Percentiles rank a stretch among this genome's conserved stretches.
phyloP scores from a whole-genome alignment of 2,113 vertebrate genomes.

The Sakesphorus luctuosus region DNA sequence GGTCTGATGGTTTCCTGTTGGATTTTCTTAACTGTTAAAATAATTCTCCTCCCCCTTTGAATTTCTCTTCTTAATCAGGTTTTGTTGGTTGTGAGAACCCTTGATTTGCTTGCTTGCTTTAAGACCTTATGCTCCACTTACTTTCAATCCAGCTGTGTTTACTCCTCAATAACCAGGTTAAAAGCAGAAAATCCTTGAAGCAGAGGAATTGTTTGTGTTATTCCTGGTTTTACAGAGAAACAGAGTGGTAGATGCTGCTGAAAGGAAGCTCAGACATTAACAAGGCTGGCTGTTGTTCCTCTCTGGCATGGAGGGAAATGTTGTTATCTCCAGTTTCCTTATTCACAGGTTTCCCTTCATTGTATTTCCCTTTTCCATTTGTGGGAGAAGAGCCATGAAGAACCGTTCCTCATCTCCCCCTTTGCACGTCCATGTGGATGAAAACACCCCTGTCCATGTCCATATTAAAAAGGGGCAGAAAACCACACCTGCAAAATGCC shows the following conservation, averaged over 20 bases:
- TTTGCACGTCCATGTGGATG: conserved; percentile 90
- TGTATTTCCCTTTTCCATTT: conserved; percentile 63
- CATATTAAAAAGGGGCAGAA: conserved; percentile 89
- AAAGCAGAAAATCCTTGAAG: neutral
- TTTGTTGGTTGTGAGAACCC: neutral
- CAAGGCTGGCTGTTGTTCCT: conserved; percentile 11
- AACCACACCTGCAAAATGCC: conserved; percentile 77
- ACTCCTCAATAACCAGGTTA: neutral
- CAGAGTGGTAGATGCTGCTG: neutral
- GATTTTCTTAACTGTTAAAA: neutral
- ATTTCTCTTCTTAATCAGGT: neutral
- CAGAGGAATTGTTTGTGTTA: neutral
- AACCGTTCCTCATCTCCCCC: conserved; percentile 87
- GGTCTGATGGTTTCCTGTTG: neutral
- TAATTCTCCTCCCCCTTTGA: neutral
- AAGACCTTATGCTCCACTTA: neutral
- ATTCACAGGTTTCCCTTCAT: conserved; percentile 75
- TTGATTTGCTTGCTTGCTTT: neutral
- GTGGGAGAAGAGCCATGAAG: conserved; percentile 85
- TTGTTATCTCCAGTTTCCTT: conserved; percentile 76
- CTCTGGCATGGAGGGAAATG: conserved; percentile 41
- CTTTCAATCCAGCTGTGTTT: neutral
- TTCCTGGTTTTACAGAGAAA: neutral
- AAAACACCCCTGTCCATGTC: conserved; percentile 89
- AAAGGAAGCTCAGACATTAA: neutral